Conservation (phyloP, 1,140 invertebrate genomes). For the Lasaia peninsularis region DNA sequence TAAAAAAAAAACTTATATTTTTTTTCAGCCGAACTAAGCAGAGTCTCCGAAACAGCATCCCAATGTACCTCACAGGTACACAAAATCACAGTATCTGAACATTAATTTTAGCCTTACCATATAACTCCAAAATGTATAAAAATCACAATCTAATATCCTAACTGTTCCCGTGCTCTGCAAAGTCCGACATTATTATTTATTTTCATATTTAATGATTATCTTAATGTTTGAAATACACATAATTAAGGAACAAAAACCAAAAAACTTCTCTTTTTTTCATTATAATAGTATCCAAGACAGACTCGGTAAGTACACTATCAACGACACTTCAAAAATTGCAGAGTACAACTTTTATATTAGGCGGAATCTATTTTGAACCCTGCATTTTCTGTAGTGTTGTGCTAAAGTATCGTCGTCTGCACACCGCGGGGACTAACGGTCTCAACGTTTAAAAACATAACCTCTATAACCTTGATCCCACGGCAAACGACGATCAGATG, state of each 20-base stretch:
- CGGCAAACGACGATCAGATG: constrained; percentile 42
- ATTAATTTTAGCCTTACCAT: constrained; percentile 52
- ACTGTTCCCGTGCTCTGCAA: constrained; percentile 50
- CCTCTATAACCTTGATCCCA: constrained; percentile 26
- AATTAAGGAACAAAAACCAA: constrained; percentile 79
- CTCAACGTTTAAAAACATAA: constrained; percentile 4
- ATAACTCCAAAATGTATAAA: constrained; percentile 63
- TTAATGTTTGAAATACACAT: constrained; percentile 74
- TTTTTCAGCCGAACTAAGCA: constrained; percentile 53
- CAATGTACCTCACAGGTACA: constrained; percentile 63
- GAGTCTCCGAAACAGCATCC: constrained; percentile 49
- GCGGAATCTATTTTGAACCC: constrained; percentile 69
- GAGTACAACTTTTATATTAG: constrained; percentile 68
- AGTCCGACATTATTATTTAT: constrained; percentile 56
- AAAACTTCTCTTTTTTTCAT: constrained; percentile 62
- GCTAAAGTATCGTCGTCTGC: constrained; percentile 31
- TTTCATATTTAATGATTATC: constrained; percentile 72
- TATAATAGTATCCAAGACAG: constrained; percentile 64
- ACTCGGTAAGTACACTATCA: constrained; percentile 62
- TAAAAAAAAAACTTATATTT: constrained; percentile 47
- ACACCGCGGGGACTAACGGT: constrained; percentile 13
- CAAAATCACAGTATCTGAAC: constrained; percentile 69
- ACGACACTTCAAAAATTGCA: constrained; percentile 70
- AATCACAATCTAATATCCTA: constrained; percentile 65
- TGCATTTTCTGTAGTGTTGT: constrained; percentile 66